Evolutionary conservation across 1,140 invertebrate species (phyloP), one percentile per base, ranked within the genome.

Genomic region (Zaprionus davidi): DNA sequence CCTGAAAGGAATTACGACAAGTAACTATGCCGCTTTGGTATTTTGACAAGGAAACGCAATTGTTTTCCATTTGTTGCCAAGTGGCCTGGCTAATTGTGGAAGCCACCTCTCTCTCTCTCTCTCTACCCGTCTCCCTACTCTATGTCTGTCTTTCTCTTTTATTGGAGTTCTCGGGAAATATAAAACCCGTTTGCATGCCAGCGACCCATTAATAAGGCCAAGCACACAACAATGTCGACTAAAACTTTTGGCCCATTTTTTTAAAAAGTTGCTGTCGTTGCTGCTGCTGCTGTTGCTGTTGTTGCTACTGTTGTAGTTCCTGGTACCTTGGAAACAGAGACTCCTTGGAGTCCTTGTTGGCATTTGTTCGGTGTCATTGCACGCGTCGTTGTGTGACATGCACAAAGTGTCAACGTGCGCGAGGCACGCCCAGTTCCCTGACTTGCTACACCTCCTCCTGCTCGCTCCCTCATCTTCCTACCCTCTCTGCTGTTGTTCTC

Each of bases 341-440:
- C 31, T 34, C 31, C 31, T 31, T 31, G 70, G 59, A 28, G 31
- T 63, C 63, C 72, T 76, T 66, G 69, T 51, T 62, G 58, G 46
- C 55, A 49, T 70, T 64, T 58, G 44, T 69, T 59, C 24, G 79
- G 73, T 88, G 71, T 87, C 84, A 84, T 68, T 88, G 74, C 46
- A 76, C 84, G 77, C 41, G 67, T 82, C 31, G 9, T 34, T 34
- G 2, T 77, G 79, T 77, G 79, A 86, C 79, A 83, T 83, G 77
- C 71, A 81, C 64, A 80, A 71, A 88, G 69, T 88, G 80, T 88
- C 80, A 86, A 88, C 84, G 26, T 63, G 67, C 75, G 72, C 38
- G 60, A 44, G 71, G 34, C 44, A 59, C 83, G 71, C 62, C 79
- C 79, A 79, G 67, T 78, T 80, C 65, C 6, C 31, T 22, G 51